Percentiles rank a stretch among this genome's conserved stretches.
These are phyloP conservation scores for Fundulus diaphanus DNA, from an alignment of 2,797 vertebrate genomes.

Conservation along the genomic window DNA sequence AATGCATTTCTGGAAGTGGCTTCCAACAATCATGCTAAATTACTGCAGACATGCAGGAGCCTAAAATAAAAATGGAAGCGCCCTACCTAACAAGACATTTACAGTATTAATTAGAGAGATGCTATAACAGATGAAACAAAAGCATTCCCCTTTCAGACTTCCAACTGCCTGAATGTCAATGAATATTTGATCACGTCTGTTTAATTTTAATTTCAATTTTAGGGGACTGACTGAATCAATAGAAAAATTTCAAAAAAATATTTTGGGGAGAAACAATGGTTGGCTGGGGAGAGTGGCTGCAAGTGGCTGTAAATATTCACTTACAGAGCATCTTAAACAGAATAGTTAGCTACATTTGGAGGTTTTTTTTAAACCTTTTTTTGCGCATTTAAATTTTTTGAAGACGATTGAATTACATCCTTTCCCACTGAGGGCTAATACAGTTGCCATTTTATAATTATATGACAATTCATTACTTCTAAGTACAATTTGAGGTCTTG, in stretches of 20 bases:
- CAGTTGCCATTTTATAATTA: slow-evolving; percentile 30
- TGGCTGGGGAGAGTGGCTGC: background rate
- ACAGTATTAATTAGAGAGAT: background rate
- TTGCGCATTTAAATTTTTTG: background rate
- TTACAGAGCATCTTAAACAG: background rate
- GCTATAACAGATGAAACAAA: background rate
- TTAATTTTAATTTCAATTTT: background rate
- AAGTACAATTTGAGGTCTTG: slow-evolving; percentile 48
- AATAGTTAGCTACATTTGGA: background rate
- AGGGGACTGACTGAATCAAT: background rate
- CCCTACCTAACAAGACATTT: background rate
- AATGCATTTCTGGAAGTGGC: slow-evolving; percentile 26
- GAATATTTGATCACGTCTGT: background rate
- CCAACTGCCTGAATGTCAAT: background rate
- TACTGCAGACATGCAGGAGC: background rate
- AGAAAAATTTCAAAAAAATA: no score
- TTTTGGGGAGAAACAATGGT: background rate
- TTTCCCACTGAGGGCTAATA: slow-evolving; percentile 5
- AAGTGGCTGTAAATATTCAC: slow-evolving; percentile 2
- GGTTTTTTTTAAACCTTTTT: background rate
- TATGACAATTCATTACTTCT: slow-evolving; percentile 41
- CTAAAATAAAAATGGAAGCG: no score
- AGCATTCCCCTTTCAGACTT: background rate
- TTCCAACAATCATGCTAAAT: slow-evolving; percentile 7
- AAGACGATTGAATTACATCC: slow-evolving; percentile 3